Conservation (phyloP, 2,797 vertebrate genomes). For the Hephaestus fuliginosus region DNA sequence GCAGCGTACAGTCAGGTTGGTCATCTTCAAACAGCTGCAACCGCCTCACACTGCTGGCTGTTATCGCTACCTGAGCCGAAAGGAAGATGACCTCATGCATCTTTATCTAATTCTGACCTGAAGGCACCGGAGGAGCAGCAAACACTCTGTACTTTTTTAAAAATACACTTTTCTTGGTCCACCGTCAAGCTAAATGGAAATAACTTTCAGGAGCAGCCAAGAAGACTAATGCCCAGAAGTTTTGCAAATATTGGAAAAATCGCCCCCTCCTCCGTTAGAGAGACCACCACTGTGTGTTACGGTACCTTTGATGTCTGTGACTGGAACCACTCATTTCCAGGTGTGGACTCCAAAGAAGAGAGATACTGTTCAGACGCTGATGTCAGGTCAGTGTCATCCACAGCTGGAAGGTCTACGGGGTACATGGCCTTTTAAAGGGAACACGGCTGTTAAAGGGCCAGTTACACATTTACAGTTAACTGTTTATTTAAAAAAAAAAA, state of each 20-base stretch:
- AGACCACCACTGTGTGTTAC: background rate
- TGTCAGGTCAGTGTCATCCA: conserved; percentile 59
- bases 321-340: conserved; percentile 48
- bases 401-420: conserved; percentile 79
- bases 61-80: conserved; percentile 75
- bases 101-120: background rate
- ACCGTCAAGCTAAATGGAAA: background rate
- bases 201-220: background rate
- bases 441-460: background rate
- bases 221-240: background rate
- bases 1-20: conserved; percentile 60
- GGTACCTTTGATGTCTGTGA: conserved; percentile 67
- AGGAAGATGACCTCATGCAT: background rate
- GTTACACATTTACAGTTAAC: background rate
- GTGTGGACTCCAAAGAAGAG: conserved; percentile 60
- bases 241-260: background rate
- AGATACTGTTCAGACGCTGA: conserved; percentile 61
- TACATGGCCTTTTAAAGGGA: conserved; percentile 60
- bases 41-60: conserved; percentile 56
- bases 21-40: conserved; percentile 79
- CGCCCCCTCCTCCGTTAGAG: too few relatives aligned
- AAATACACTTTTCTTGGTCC: background rate
- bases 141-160: background rate
- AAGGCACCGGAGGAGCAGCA: background rate
- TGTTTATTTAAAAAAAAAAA: background rate